Conservation (phyloP, 1,140 invertebrate species). For the Macrobrachium rosenbergii region DNA sequence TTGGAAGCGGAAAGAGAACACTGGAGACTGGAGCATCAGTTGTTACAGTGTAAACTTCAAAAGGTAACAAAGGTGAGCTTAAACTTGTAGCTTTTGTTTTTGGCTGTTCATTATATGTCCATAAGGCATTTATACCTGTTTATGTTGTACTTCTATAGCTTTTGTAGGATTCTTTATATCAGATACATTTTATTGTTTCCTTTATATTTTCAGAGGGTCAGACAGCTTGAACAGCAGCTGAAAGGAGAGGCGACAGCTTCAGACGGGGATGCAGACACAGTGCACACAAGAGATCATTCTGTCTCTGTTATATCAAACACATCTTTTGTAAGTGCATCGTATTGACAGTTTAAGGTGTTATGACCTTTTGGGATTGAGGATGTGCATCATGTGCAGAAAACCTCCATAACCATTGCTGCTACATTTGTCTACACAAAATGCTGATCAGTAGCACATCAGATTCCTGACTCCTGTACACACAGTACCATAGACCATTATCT, state of each 20-base stretch:
- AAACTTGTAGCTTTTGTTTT: not conserved
- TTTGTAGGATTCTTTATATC: too few species aligned
- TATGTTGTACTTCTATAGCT: too few species aligned
- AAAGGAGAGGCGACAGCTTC: conserved; percentile 12
- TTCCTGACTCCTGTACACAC: too few species aligned
- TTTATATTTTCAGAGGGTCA: conserved; percentile 26
- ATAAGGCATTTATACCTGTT: not conserved
- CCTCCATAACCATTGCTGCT: too few species aligned
- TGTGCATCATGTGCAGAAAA: too few species aligned
- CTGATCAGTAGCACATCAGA: too few species aligned
- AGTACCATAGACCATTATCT: too few species aligned
- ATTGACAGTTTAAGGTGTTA: not conserved
- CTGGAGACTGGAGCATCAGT: conserved; percentile 56
- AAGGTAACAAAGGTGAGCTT: conserved; percentile 50
- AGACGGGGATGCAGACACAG: conserved; percentile 6
- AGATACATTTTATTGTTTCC: not conserved
- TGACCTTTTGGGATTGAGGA: not conserved
- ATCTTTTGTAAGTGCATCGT: conserved; percentile 24
- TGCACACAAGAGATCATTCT: conserved; percentile 40
- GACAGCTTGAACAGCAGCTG: conserved; percentile 47
- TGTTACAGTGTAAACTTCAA: conserved; percentile 55
- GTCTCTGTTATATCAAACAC: conserved; percentile 17
- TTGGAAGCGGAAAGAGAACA: conserved; percentile 57
- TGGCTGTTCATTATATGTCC: not conserved
- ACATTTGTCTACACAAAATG: too few species aligned